Base-by-base conservation (phyloP, 2,888 invertebrate species). In the Epistrophe eligans region DNA sequence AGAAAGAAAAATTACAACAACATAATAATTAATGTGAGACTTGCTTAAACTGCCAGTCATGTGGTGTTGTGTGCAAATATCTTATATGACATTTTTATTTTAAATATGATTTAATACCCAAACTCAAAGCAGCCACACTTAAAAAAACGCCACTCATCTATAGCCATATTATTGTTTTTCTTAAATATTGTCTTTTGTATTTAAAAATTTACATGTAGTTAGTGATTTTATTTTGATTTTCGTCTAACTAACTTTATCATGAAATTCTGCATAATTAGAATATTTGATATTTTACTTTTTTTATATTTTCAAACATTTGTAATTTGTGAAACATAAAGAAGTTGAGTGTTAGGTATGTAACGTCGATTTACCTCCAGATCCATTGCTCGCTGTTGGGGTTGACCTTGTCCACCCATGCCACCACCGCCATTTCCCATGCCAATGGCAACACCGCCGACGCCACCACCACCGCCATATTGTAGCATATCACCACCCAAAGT, bases 401-500 rank as follows among this genome's bases (percentile, higher is more conserved):
- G 93, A 52, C 92, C 90, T 92, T 94, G 91, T 92, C 94, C 90
- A 32, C 77, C 83, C 66, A 83, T 87, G n/a, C 79, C 73, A 94
- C 89, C 95, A 91, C 90, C 95, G 19, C 62, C 62, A 60, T 48
- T 66, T 45, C 73, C 79, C 73, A 79, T 76, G 94, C 90, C 94
- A 92, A 76, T 66, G 62, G 80, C 50, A 48, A 66, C 79, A 19
- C 80, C 77, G 7, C 84, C 84, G 28, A 66, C 83, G 9, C 88
- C 88, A 73, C 89, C 89, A 92, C 93, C 89, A 79, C 82, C 89
- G 9, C 91, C 91, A 81, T 93, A 93, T 90, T 96, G 95, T 19
- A 96, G 94, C 91, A 96, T 96, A 90, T 97, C 96, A 67, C 96
- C 96, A 35, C 96, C 96, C 83, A 97, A 94, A 8, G 97, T 97